Evolutionary conservation across 2,888 invertebrate species (phyloP).

Genomic region (Achlya flavicornis): DNA sequence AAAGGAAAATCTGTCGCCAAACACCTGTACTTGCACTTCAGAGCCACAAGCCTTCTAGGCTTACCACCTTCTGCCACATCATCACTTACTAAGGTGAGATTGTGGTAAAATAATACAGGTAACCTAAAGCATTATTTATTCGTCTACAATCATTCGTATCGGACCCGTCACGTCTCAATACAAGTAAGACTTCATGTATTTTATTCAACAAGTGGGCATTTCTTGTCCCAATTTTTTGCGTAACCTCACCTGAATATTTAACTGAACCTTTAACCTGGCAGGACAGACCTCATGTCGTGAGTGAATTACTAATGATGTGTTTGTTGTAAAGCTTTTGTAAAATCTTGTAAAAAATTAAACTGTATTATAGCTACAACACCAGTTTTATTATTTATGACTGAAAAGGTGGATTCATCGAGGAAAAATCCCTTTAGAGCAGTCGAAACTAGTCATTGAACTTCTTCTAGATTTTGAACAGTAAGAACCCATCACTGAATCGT

Average conservation of each 20-base stretch:
- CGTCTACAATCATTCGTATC: background rate
- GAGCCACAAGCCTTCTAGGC: too few species aligned
- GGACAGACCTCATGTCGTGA: slow-evolving; percentile 8
- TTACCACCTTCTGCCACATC: too few species aligned
- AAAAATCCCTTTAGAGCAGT: too few species aligned
- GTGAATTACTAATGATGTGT: slow-evolving; percentile 12
- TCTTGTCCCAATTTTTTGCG: slow-evolving; percentile 15
- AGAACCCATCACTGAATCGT: too few species aligned
- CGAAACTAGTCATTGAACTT: too few species aligned
- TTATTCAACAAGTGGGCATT: slow-evolving; percentile 20
- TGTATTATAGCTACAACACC: background rate
- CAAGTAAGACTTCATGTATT: slow-evolving; percentile 12
- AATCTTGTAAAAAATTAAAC: background rate
- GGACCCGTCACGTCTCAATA: slow-evolving; percentile 8
- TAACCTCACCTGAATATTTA: slow-evolving; percentile 19
- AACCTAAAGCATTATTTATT: background rate
- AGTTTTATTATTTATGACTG: background rate
- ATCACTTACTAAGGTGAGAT: too few species aligned
- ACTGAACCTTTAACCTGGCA: slow-evolving; percentile 15
- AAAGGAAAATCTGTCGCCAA: too few species aligned
- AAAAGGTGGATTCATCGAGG: too few species aligned
- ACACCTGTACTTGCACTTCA: too few species aligned
- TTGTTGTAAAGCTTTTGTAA: slow-evolving; percentile 10
- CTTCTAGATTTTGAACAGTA: too few species aligned
- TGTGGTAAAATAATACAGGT: too few species aligned